phyloP scores from a whole-genome alignment of 2,888 invertebrate genomes.

The Charanyca ferruginea region DNA sequence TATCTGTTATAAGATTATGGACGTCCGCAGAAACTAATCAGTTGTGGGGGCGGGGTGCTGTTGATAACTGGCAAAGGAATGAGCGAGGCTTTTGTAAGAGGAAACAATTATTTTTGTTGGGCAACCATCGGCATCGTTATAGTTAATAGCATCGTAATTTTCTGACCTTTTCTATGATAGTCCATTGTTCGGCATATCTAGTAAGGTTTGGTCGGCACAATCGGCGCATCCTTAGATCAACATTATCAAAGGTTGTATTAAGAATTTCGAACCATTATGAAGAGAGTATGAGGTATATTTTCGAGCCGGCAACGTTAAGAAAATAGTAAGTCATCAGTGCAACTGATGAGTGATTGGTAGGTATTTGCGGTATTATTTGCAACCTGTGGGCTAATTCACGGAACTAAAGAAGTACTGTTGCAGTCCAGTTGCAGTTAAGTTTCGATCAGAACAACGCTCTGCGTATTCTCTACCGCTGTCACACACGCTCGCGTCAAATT shows the following conservation, averaged over 20 bases:
- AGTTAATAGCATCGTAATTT: constrained; percentile 33
- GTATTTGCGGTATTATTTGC: no score
- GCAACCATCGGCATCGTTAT: constrained; percentile 17
- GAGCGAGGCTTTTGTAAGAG: constrained; percentile 24
- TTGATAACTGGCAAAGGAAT: constrained; percentile 41
- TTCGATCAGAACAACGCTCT: no score
- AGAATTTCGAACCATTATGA: no score
- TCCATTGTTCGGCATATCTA: background rate
- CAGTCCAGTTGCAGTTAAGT: no score
- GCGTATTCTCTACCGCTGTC: no score
- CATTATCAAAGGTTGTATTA: background rate
- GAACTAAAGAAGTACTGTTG: no score
- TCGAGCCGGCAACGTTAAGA: no score
- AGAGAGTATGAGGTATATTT: no score
- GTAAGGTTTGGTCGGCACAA: background rate
- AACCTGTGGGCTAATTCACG: no score
- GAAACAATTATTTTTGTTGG: constrained; percentile 38
- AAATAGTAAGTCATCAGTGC: no score
- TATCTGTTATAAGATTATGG: constrained; percentile 77
- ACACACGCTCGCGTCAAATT: no score
- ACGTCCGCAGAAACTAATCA: constrained; percentile 75
- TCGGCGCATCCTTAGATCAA: background rate
- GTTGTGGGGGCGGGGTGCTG: constrained; percentile 32
- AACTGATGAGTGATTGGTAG: no score
- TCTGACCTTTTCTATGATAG: constrained; percentile 7